Evolutionary conservation across 2,797 vertebrate genomes (phyloP), one percentile per base, ranked within the genome.

Genomic region (Spinus olivaceus): DNA sequence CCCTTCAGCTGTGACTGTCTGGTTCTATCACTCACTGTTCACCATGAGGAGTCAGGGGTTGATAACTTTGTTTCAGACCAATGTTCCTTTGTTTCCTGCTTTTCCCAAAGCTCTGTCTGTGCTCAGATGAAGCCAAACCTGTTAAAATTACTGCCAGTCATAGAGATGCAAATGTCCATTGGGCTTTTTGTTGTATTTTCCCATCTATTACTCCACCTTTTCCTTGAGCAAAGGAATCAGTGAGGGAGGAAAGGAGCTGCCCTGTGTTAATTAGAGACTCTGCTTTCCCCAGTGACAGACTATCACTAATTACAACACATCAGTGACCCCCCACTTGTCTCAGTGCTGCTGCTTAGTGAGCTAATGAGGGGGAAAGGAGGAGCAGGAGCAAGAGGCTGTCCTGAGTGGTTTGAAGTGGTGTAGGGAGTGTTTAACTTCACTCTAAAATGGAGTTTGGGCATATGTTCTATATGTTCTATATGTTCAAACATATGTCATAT

Each of bases 221-320:
- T 86, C 37, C 91, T 92, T 80, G 42, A 70, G 67, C 57, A 79
- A 70, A 92, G 77, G 95, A 63, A 73, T 64, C 17, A 2, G 35
- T 46, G 72, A 81, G 79, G 59, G 84, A 80, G 81, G 78, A 91
- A 87, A 67, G 57, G 63, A 82, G 72, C 50, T 25, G 69, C 69
- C 47, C 87, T 46, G 2, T 3, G 0, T 96, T 96, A 97, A 97
- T 97, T 96, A 95, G 94, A 88, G 86, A 56, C 77, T 76, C 69
- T 73, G 81, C 70, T 88, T 91, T 76, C 66, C 70, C 73, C 49
- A 47, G 72, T 89, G 93, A 79, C 87, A 87, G 76, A 32, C 84
- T 88, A 90, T 86, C 91, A 66, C 85, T 90, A 95, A 96, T 95
- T 94, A 87, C 87, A 90, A 50, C 27, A 79, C 89, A 56, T 66